Evolutionary conservation across 30 jellyfish, hydroid and myxozoan species (phyloP), one percentile per base, ranked within the genome.

Genomic region (Aurelia sp.): DNA sequence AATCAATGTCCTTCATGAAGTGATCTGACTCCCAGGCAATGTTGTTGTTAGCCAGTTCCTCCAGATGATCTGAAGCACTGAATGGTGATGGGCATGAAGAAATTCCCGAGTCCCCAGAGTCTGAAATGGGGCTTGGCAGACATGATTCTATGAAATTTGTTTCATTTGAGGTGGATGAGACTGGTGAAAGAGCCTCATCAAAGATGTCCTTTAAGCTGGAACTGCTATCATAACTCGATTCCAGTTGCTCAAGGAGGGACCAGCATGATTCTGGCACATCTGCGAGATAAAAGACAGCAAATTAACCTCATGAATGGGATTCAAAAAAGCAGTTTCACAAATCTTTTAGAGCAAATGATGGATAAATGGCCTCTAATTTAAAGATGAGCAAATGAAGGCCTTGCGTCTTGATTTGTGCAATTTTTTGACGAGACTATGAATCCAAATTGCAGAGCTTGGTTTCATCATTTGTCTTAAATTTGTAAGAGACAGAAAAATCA

Each of bases 101-200:
- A 53, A 61, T 74, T 48, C 91, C 81, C 0, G 91, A 82, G 47
- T 66, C 81, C 33, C 79, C 79, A 4, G 91, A 82, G 64, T 82
- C 91, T 23, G 91, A 82, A 20, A 82, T 57, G 13, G 91, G 91
- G 27, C 91, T 82, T 13, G 37, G 79, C 47, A 68, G 62, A 40
- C 85, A 53, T 6, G 31, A 4, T 41, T 69, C 85, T n/a, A 12
- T 15, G 40, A 81, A 66, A 31, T 13, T 17, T 15, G 76, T 60
- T n/a, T 52, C 83, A 44, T 21, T 30, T 33, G 74, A 65, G 35
- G 27, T 48, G 22, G 91, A 61, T 71, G 91, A 81, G 16, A 30
- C 58, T 55, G 91, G 79, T 4, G 85, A 68, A 16, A 55, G 62
- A 3, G 69, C 79, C 3, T 33, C 79, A 22, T 70, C 74, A 23